phyloP scores from a whole-genome alignment of 1,140 invertebrate genomes.

The Whitmania pigra region DNA sequence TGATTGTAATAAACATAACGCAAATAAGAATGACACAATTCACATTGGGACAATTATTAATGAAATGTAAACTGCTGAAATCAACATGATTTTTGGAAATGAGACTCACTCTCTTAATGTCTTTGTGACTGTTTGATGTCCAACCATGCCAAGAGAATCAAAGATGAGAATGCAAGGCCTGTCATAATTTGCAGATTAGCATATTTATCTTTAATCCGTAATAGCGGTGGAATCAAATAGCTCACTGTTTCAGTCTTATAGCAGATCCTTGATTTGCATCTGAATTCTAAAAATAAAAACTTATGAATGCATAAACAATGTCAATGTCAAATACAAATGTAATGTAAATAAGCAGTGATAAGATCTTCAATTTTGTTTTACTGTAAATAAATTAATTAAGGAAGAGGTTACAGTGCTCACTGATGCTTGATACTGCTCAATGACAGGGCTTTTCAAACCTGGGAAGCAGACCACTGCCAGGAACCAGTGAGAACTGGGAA shows the following conservation, averaged over 20 bases:
- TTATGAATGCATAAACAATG: background rate
- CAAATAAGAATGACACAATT: background rate
- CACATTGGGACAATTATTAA: background rate
- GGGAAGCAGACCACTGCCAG: conserved; percentile 18
- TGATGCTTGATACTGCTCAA: background rate
- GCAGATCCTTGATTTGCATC: background rate
- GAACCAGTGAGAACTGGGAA: conserved; percentile 15
- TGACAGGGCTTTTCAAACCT: background rate
- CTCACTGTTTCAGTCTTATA: background rate
- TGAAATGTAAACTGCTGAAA: background rate
- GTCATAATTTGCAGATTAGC: conserved; percentile 22
- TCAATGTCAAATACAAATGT: background rate
- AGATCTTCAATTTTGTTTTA: background rate
- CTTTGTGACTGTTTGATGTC: conserved; percentile 64
- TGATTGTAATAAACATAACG: background rate
- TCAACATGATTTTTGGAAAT: background rate
- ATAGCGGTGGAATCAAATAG: background rate
- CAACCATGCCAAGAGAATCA: conserved; percentile 75
- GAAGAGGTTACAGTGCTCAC: background rate
- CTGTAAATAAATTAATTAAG: background rate
- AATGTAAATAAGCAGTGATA: background rate
- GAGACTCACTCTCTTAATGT: conserved; percentile 53
- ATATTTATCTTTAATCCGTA: background rate
- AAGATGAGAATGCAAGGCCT: conserved; percentile 83
- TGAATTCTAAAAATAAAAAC: background rate